Conservation (phyloP, 2,113 vertebrate species). For the Ranitomeya imitator region DNA sequence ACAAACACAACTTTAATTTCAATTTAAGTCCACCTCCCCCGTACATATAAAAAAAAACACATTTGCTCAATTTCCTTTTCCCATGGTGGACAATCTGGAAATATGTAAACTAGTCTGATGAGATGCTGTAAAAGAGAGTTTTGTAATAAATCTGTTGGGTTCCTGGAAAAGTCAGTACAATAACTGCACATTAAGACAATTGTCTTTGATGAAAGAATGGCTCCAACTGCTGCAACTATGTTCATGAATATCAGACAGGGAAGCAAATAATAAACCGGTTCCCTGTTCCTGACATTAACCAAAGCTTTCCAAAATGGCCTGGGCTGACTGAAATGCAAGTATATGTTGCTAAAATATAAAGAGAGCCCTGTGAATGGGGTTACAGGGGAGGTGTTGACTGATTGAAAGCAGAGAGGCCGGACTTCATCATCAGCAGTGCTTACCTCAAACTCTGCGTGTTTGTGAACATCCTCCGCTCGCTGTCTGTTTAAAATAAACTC, state of each 20-base stretch:
- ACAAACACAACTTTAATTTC: not conserved
- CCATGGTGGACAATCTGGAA: not conserved
- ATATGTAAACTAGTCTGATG: not conserved
- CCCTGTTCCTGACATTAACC: constrained; percentile 60
- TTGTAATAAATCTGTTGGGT: constrained; percentile 19
- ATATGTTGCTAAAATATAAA: constrained; percentile 50
- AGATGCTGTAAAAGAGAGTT: not conserved
- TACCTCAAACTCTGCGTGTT: constrained; percentile 98
- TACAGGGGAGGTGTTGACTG: constrained; percentile 56
- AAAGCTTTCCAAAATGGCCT: constrained; percentile 62
- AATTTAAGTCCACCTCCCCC: not conserved
- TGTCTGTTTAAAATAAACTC: constrained; percentile 98
- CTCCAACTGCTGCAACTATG: constrained; percentile 63
- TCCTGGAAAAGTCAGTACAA: constrained; percentile 15
- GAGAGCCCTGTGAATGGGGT: constrained; percentile 51
- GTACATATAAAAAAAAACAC: not conserved
- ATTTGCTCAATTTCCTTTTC: not conserved
- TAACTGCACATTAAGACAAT: constrained; percentile 15
- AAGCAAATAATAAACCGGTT: constrained; percentile 61
- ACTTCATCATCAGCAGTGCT: constrained; percentile 55
- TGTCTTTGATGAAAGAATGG: constrained; percentile 57
- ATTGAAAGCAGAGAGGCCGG: constrained; percentile 63
- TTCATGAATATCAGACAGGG: constrained; percentile 57
- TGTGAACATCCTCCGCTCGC: constrained; percentile 96
- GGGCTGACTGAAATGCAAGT: constrained; percentile 61